Base-by-base conservation (phyloP, 2,113 vertebrate genomes). In the Notiomystis cincta region DNA sequence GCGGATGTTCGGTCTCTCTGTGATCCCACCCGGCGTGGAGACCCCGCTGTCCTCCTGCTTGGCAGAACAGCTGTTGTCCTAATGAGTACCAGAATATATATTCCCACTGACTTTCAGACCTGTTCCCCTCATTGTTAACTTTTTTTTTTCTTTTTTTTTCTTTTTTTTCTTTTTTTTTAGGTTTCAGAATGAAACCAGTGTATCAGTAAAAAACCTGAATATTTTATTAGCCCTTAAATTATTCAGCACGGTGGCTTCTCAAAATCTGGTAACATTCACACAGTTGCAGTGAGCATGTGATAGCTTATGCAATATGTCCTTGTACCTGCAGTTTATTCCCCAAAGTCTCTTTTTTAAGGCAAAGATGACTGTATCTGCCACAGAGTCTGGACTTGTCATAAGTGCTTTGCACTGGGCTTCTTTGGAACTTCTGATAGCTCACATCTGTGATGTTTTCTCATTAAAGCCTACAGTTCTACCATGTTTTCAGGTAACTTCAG, bases 161-260 rank as follows among this genome's bases (percentile, higher is more conserved):
- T 44, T 54, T 31, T 35, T 35, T 31, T 35, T 35, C 6, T 10
- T n/a, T 37, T 33, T 28, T 11, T 20, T 7, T 1, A 27, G 21
- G 70, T 94, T 97, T 97, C 96, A 78, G 97, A 98, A 97, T 97
- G 78, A 97, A 98, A 89, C 89, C 89, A 83, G 76, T 97, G 67
- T 94, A 95, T 98, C 96, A 96, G 94, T 97, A 93, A 97, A 96
- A 97, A 96, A 96, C 91, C 85, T 96, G 96, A 98, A 98, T 98
- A 97, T 98, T 98, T 98, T 95, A 98, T 97, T 97, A 98, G 62
- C 13, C 96, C 40, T 86, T 98, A 95, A 97, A 98, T 98, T 98
- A 97, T 98, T 98, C 96, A 98, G 94, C 51, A 25, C 64, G 7
- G 91, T 93, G 93, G 87, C 90, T 87, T 98, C 95, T 97, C 79